These are phyloP conservation scores for Patella pellucida DNA, from an alignment of 2,888 invertebrate genomes.

Conservation along the genomic window DNA sequence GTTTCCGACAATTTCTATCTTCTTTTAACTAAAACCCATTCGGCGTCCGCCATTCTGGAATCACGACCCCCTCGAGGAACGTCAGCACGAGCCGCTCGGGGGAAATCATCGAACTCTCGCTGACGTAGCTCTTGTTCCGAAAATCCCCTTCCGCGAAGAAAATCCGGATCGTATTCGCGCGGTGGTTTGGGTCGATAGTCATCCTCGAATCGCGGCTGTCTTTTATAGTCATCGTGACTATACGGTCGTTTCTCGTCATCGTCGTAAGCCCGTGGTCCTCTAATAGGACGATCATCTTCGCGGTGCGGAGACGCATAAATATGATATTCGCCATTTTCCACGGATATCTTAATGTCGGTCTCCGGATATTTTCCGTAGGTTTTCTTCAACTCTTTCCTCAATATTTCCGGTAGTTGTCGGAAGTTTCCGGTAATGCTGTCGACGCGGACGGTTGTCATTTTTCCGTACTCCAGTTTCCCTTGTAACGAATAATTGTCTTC, in stretches of 20 bases:
- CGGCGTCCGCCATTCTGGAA: neutral
- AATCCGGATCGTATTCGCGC: neutral
- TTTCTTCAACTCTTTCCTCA: slow-evolving; percentile 33
- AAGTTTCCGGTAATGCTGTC: slow-evolving; percentile 30
- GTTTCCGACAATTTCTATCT: neutral
- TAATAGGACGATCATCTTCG: neutral
- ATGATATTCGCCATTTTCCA: slow-evolving; percentile 36
- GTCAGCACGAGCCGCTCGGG: no score
- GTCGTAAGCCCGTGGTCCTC: neutral
- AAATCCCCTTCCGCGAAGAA: neutral
- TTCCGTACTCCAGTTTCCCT: slow-evolving; percentile 37
- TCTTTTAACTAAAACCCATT: slow-evolving; percentile 3
- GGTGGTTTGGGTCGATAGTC: neutral
- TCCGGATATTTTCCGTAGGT: slow-evolving; percentile 36
- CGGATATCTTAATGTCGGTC: slow-evolving; percentile 34
- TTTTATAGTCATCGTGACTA: neutral
- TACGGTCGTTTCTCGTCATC: neutral
- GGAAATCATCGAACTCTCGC: neutral
- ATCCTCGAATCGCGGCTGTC: neutral
- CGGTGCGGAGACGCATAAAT: slow-evolving; percentile 36
- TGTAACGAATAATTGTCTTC: slow-evolving; percentile 27
- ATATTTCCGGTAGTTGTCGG: slow-evolving; percentile 34
- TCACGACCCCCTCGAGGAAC: neutral
- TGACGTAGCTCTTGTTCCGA: neutral
- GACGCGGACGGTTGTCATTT: slow-evolving; percentile 35